A percentile compares a stretch with the other conserved stretches of the same genome.
phyloP scores from a whole-genome alignment of 2,888 invertebrate genomes.

The Ectemnius lituratus region DNA sequence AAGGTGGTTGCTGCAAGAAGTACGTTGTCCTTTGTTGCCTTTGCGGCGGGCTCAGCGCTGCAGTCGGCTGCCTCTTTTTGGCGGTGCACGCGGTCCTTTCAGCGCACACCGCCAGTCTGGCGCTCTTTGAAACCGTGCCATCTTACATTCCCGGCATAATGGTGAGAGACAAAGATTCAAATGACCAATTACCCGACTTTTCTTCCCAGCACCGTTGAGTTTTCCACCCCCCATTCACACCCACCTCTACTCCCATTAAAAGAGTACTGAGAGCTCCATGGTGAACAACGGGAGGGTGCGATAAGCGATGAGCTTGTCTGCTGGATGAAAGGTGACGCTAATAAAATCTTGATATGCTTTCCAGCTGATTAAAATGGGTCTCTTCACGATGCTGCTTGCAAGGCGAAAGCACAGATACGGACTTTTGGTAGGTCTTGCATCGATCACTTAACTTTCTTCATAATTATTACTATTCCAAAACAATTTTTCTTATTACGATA shows the following conservation, averaged over 20 bases:
- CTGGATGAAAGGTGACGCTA: neutral
- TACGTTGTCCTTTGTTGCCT: constrained; percentile 91
- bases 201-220: neutral
- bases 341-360: constrained; percentile 63
- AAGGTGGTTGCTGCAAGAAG: constrained; percentile 79
- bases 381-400: constrained; percentile 92
- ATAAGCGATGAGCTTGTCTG: too few relatives aligned
- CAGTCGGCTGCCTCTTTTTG: constrained; percentile 87
- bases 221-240: neutral
- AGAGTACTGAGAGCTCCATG: neutral
- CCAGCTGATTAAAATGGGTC: constrained; percentile 91
- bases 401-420: constrained; percentile 91
- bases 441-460: neutral
- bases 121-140: constrained; percentile 93
- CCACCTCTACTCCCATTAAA: neutral
- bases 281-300: neutral
- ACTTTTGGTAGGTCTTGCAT: constrained; percentile 86
- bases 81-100: constrained; percentile 89
- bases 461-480: constrained; percentile 1
- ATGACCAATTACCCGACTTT: constrained; percentile 26
- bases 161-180: constrained; percentile 80
- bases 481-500: neutral
- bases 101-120: constrained; percentile 83
- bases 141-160: constrained; percentile 95
- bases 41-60: constrained; percentile 88